phyloP scores from a whole-genome alignment of 2,797 vertebrate genomes.

The Distichodus sexfasciatus region DNA sequence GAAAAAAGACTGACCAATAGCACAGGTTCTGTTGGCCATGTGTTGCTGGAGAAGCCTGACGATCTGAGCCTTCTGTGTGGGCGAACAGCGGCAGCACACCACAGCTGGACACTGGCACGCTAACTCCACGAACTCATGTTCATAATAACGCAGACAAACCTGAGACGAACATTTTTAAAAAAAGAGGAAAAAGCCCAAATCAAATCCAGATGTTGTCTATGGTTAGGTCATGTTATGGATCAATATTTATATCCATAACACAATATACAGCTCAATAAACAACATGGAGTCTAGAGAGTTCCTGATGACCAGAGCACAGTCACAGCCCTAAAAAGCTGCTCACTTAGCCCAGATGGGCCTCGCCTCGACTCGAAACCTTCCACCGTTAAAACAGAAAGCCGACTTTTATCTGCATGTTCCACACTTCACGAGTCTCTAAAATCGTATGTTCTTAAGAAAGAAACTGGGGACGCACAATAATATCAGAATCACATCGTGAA shows the following conservation, averaged over 20 bases:
- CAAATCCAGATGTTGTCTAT: too few relatives aligned
- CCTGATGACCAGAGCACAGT: conserved; percentile 95
- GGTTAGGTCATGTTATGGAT: too few relatives aligned
- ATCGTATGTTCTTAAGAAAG: too few relatives aligned
- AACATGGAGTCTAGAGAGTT: conserved; percentile 96
- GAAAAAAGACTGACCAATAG: conserved; percentile 79
- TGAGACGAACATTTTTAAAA: too few relatives aligned
- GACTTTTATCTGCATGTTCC: too few relatives aligned
- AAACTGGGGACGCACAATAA: too few relatives aligned
- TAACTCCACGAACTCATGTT: conserved; percentile 94
- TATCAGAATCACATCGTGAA: too few relatives aligned
- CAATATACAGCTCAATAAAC: too few relatives aligned
- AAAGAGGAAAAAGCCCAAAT: too few relatives aligned
- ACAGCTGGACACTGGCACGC: conserved; percentile 95
- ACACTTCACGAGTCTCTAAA: too few relatives aligned
- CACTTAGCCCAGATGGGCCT: conserved; percentile 95
- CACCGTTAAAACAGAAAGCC: conserved; percentile 44
- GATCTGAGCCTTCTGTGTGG: conserved; percentile 95
- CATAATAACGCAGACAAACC: conserved; percentile 94
- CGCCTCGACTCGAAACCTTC: conserved; percentile 87
- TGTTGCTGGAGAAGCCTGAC: conserved; percentile 88
- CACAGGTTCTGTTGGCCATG: conserved; percentile 88
- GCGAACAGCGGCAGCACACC: conserved; percentile 95
- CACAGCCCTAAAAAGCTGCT: conserved; percentile 95
- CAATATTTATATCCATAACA: too few relatives aligned